These are phyloP conservation scores for Apostichopus californicus DNA, from an alignment of 35 echinoderm and acorn worm genomes.

Conservation along the genomic window DNA sequence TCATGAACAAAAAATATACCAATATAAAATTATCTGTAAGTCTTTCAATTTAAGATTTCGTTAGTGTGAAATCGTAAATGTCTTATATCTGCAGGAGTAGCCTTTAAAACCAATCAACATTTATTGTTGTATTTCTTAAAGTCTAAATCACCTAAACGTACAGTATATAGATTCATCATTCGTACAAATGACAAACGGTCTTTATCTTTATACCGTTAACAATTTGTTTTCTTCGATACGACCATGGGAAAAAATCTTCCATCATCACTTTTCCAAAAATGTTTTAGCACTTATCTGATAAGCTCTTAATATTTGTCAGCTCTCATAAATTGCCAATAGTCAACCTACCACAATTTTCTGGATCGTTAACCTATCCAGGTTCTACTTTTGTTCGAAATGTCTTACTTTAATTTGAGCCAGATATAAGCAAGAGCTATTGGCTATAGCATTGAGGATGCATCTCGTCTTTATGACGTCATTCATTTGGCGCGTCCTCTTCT, in stretches of 20 bases:
- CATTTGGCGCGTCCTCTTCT: constrained; percentile 2
- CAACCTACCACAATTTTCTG: constrained; percentile 25
- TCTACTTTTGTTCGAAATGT: constrained; percentile 25
- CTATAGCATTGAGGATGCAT: constrained; percentile 14
- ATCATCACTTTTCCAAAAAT: constrained; percentile 20
- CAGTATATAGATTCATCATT: too few species aligned
- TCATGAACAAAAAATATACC: too few species aligned
- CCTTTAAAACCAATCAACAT: too few species aligned
- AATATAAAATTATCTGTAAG: too few species aligned
- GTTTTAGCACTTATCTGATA: constrained; percentile 24
- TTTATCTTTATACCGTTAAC: too few species aligned
- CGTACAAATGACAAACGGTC: too few species aligned
- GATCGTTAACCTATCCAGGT: constrained; percentile 34
- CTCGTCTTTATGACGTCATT: constrained; percentile 51
- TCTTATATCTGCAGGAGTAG: too few species aligned
- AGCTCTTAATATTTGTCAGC: constrained; percentile 27
- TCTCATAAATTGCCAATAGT: constrained; percentile 40
- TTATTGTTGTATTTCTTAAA: too few species aligned
- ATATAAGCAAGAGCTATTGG: constrained; percentile 43
- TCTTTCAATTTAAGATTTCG: too few species aligned
- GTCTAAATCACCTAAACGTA: too few species aligned
- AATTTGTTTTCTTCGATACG: neutral
- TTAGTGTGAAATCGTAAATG: too few species aligned
- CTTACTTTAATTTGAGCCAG: constrained; percentile 19
- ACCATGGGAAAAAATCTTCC: neutral